Conservation (phyloP, 2,113 vertebrate genomes). For the cattle (Bos taurus) region ARS-UCD2.0 NC_037347.1:66942501-66943000, state of each 20-base stretch:
- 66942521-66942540: background rate
- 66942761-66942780: fast-evolving
- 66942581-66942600: background rate
- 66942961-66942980: background rate
- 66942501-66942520: no score
- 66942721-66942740: background rate
- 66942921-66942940: background rate
- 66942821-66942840: background rate
- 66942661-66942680: fast-evolving
- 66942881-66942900: background rate
- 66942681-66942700: background rate
- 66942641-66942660: background rate
- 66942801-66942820: background rate
- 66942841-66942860: background rate
- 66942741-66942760: background rate
- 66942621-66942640: background rate
- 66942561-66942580: background rate
- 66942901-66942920: background rate
- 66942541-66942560: background rate
- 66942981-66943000: background rate
- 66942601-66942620: no score
- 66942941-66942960: background rate
- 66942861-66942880: background rate
- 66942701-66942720: background rate
- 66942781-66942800: background rate